Evolutionary conservation across 2,797 vertebrate genomes (phyloP).

Genomic region (Mormyrops attenuatus): DNA sequence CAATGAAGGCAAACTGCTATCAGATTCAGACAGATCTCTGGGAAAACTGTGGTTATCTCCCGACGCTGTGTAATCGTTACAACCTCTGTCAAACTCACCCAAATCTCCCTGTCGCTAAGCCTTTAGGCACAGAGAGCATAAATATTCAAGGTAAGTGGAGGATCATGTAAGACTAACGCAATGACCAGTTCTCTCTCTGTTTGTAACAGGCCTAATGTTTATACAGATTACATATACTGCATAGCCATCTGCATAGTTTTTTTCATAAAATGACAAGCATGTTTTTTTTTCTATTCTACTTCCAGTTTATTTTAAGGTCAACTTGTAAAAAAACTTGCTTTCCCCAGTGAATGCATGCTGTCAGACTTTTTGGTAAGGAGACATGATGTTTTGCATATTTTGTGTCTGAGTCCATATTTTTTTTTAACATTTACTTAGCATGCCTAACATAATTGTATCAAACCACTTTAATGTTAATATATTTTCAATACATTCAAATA

Average conservation of each 20-base stretch:
- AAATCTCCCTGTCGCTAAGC: background rate
- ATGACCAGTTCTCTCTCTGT: background rate
- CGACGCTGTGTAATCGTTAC: background rate
- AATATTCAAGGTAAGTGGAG: background rate
- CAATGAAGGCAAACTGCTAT: background rate
- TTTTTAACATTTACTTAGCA: background rate
- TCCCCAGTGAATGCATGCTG: background rate
- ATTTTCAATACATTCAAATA: background rate
- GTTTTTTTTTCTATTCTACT: background rate
- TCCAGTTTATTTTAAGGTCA: slow-evolving; percentile 4
- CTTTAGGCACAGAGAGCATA: background rate
- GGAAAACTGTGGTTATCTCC: background rate
- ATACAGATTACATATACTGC: background rate
- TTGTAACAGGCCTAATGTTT: background rate
- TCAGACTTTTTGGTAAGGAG: no score
- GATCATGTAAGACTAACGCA: background rate
- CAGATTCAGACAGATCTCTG: background rate
- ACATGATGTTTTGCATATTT: background rate
- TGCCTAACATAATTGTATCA: background rate
- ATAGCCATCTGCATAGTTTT: background rate
- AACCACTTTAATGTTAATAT: background rate
- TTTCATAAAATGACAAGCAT: background rate
- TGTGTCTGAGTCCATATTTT: background rate
- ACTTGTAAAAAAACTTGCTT: background rate
- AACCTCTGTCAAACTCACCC: background rate